Evolutionary conservation across 2,113 vertebrate species (phyloP).

Genomic region (Brachypteracias leptosomus): DNA sequence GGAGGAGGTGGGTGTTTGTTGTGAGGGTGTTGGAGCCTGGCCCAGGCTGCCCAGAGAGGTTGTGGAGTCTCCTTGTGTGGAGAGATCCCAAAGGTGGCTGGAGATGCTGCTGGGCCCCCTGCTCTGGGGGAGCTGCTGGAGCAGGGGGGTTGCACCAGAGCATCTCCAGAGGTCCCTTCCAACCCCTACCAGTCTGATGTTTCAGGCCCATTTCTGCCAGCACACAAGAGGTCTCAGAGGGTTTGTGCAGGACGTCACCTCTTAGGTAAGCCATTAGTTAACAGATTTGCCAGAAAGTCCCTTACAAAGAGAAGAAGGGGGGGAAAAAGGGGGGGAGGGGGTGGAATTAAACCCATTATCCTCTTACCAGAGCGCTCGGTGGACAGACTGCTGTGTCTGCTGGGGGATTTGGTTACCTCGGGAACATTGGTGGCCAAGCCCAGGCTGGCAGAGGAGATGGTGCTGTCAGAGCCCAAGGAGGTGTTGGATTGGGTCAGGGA

Average conservation of each 20-base stretch:
- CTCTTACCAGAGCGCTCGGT: constrained; percentile 84
- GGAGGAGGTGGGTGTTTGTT: too few relatives aligned
- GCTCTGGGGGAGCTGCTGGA: too few relatives aligned
- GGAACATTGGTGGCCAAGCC: constrained; percentile 78
- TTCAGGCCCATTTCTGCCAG: neutral
- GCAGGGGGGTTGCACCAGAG: too few relatives aligned
- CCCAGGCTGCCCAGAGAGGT: too few relatives aligned
- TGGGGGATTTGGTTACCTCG: constrained; percentile 76
- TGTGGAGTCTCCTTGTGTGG: too few relatives aligned
- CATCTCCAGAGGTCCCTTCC: too few relatives aligned
- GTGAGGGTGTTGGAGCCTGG: too few relatives aligned
- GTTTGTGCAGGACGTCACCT: neutral
- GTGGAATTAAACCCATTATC: neutral
- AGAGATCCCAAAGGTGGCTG: too few relatives aligned
- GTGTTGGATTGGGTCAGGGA: constrained; percentile 92
- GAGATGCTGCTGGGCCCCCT: too few relatives aligned
- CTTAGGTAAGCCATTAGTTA: neutral
- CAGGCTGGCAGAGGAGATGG: constrained; percentile 87
- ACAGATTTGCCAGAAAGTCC: neutral
- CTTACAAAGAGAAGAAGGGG: neutral
- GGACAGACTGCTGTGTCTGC: constrained; percentile 89
- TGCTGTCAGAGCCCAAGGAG: constrained; percentile 93
- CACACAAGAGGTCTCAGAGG: fast-evolving
- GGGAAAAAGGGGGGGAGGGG: fast-evolving
- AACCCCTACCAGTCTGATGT: too few relatives aligned